A percentile compares a stretch with the other conserved stretches of the same genome.
Conservation (phyloP, 1,140 invertebrate species). For the Sycobia sp. region DNA sequence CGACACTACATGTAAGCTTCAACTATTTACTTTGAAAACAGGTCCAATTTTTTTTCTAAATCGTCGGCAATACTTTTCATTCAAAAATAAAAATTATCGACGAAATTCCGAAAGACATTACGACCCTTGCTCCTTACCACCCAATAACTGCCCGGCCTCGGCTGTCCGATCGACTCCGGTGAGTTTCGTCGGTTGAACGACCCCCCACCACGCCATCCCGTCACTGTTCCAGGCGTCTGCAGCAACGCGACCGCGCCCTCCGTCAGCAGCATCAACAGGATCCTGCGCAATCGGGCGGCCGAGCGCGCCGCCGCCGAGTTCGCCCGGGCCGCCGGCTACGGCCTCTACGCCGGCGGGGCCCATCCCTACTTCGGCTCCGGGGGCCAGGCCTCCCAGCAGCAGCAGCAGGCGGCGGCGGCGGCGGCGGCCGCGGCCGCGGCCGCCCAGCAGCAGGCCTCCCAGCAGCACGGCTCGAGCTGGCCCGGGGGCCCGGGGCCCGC, state of each 20-base stretch:
- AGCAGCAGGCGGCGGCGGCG: conserved; percentile 35
- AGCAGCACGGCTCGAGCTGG: conserved; percentile 33
- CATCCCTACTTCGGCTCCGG: conserved; percentile 62
- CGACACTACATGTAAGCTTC: too few species aligned
- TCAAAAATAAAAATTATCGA: too few species aligned
- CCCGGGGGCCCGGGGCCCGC: conserved; percentile 51
- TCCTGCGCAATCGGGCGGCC: conserved; percentile 86
- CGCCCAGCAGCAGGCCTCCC: conserved; percentile 36
- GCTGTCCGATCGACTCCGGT: too few species aligned
- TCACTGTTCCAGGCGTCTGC: conserved; percentile 83
- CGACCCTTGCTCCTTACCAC: too few species aligned
- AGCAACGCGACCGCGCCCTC: conserved; percentile 89
- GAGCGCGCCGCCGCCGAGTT: conserved; percentile 93
- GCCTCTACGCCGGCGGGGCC: conserved; percentile 73
- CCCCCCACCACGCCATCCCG: too few species aligned
- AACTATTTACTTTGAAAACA: too few species aligned
- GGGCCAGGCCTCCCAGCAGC: conserved; percentile 42
- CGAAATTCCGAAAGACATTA: too few species aligned
- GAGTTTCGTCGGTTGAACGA: too few species aligned
- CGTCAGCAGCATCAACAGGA: conserved; percentile 91
- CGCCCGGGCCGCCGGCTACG: conserved; percentile 86
- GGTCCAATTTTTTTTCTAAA: too few species aligned
- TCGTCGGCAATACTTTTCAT: too few species aligned
- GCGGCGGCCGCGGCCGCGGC: conserved; percentile 34
- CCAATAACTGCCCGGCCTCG: too few species aligned